Base-by-base conservation (phyloP, 2,888 invertebrate genomes). In the Clepsis dumicolana region DNA sequence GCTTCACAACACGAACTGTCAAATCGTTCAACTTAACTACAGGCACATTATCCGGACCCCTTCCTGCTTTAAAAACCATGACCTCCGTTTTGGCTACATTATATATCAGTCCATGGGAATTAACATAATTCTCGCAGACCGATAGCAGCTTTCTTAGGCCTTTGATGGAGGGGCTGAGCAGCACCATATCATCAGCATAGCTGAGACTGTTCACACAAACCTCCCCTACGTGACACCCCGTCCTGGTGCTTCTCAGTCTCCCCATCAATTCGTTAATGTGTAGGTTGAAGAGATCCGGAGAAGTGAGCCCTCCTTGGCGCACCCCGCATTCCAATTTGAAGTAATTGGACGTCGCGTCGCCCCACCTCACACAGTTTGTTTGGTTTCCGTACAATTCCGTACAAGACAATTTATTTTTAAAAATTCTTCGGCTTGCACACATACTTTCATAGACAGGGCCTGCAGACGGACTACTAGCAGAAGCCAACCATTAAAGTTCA, bases 1-100 rank as follows among this genome's bases (percentile, higher is more conserved):
- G 27, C 68, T 67, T 44, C 25, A 41, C 35, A 50, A 48, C 52
- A 4, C 27, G 52, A 52, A 52, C 25, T 25, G 27, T n/a, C 14
- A 21, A 27, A 4, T 25, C 52, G 14, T 27, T 25, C 12, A 52
- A n/a, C 27, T 25, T 52, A 14, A 52, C 52, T 3, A 21, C 48
- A 3, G 18, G 48, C 21, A 24, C 48, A 10, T 48, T 18, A 8
- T 21, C 48, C 24, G 24, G 21, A 21, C 21, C 21, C 21, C 21
- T 18, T 10, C 21, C 48, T 18, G 48, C 48, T 12, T 21, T 48
- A 21, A 48, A 48, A 12, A 12, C 21, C 10, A 48, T 2, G 2
- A 48, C 2, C 21, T 48, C 48, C 8, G 48, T 48, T 48, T 48
- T 21, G 12, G 16, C 44, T n/a, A n/a, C n/a, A 7, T 2, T 44